A percentile compares a stretch with the other conserved stretches of the same genome.
Evolutionary conservation across 2,113 vertebrate genomes (phyloP).

Genomic region (Centropus bengalensis): DNA sequence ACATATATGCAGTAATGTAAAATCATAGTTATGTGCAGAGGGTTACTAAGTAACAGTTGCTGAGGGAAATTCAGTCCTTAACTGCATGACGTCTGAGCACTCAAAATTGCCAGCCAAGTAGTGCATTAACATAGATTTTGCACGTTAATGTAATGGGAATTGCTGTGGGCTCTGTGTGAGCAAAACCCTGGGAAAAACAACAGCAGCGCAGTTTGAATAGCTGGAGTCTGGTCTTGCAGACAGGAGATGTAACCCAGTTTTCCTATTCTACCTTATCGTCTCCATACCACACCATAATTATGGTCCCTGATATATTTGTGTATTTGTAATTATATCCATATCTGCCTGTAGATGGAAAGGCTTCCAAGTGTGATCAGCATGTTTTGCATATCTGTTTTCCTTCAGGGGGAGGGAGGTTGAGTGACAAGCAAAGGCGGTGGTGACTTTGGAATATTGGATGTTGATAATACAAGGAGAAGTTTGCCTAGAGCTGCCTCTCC

Average conservation of each 20-base stretch:
- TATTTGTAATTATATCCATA: neutral
- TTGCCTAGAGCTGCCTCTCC: neutral
- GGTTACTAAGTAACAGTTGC: conserved; percentile 70
- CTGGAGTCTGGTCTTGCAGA: neutral
- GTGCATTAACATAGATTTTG: conserved; percentile 56
- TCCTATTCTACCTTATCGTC: neutral
- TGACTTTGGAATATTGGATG: neutral
- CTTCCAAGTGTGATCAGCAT: accelerated
- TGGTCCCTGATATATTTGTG: neutral
- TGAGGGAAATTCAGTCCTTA: conserved; percentile 40
- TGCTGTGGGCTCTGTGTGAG: conserved; percentile 9
- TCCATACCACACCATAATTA: neutral
- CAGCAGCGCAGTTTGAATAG: neutral
- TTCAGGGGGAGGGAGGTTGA: neutral
- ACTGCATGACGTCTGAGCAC: conserved; percentile 17
- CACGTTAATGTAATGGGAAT: conserved; percentile 19
- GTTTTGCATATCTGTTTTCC: neutral
- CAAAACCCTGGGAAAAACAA: neutral
- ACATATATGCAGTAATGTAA: conserved; percentile 15
- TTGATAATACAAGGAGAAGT: neutral
- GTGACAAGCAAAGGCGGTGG: neutral
- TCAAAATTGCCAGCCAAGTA: conserved; percentile 21
- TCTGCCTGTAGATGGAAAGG: neutral
- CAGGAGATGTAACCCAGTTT: neutral
- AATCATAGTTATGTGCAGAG: conserved; percentile 45